Base-by-base conservation (phyloP, 2,113 vertebrate species). In the Heteronetta atricapilla region DNA sequence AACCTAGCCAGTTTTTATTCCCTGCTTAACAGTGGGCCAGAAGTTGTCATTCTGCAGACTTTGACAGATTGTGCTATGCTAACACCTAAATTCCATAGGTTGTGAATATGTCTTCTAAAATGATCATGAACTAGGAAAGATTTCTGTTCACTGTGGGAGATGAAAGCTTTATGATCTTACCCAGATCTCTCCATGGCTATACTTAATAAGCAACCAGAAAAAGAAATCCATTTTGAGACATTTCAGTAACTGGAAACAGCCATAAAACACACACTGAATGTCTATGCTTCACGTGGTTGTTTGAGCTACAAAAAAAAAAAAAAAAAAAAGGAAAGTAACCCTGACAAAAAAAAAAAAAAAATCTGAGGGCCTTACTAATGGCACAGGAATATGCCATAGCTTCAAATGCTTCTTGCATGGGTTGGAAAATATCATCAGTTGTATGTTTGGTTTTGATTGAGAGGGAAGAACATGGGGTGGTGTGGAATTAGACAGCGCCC, bases 121-220 rank as follows among this genome's bases (percentile, higher is more conserved):
- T 26, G 0, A 11, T 88, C 62, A 75, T 93, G 16, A 8, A 2
- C 56, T 64, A 63, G 88, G 53, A 86, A 93, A 90, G 12, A 48
- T 80, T 90, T 59, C 11, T 50, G 33, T 18, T 82, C 1, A 0
- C 33, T 88, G 56, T 90, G 60, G 38, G 52, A 86, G 76, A 50
- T n/a, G 36, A 66, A 60, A 70, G n/a, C 63, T 91, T 86, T 81
- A 82, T 52, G 38, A 63, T 56, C 34, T 21, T 60, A 63, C n/a
- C 53, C 86, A 86, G 58, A 74, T 92, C 66, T 91, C 77, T 86
- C 82, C 73, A 42, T 1, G 1, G 20, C 23, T 91, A 6, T 80
- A 55, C 52, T 86, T 67, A 91, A 72, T 74, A 83, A 86, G 58
- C 80, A 91, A 76, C 13, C 34, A 90, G 85, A 58, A 63, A 86